phyloP scores from a whole-genome alignment of 2,888 invertebrate species.

The Dolichopus griseipennis region DNA sequence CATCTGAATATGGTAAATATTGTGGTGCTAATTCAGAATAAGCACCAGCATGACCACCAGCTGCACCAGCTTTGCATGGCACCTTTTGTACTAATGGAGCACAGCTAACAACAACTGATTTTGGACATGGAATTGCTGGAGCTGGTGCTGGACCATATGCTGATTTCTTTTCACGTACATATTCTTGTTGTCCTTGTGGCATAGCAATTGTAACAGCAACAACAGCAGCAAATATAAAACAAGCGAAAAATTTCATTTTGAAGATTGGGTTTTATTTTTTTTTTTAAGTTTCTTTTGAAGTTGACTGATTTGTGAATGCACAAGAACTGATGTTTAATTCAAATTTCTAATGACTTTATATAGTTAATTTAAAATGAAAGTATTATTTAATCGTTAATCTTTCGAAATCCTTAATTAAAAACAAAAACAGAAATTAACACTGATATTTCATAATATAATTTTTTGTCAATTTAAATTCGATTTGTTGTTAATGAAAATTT shows the following conservation, averaged over 20 bases:
- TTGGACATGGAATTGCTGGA: slow-evolving; percentile 29
- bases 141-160: background rate
- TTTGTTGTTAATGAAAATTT: no score
- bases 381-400: no score
- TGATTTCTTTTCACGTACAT: background rate
- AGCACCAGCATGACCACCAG: background rate
- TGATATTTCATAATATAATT: no score
- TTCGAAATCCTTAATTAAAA: background rate
- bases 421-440: background rate
- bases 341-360: background rate
- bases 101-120: slow-evolving; percentile 37
- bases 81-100: slow-evolving; percentile 33
- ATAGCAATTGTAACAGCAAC: background rate
- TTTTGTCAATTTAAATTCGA: no score
- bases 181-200: background rate
- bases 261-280: background rate
- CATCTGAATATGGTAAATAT: background rate
- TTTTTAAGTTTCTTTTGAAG: background rate
- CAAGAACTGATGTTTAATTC: background rate
- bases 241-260: slow-evolving; percentile 9
- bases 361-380: background rate
- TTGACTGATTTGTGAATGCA: background rate
- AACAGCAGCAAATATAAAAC: background rate
- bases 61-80: slow-evolving; percentile 25
- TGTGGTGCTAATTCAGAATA: background rate